Evolutionary conservation across 2,888 invertebrate genomes (phyloP), one percentile per base, ranked within the genome.

Genomic region (Gibbula magus): DNA sequence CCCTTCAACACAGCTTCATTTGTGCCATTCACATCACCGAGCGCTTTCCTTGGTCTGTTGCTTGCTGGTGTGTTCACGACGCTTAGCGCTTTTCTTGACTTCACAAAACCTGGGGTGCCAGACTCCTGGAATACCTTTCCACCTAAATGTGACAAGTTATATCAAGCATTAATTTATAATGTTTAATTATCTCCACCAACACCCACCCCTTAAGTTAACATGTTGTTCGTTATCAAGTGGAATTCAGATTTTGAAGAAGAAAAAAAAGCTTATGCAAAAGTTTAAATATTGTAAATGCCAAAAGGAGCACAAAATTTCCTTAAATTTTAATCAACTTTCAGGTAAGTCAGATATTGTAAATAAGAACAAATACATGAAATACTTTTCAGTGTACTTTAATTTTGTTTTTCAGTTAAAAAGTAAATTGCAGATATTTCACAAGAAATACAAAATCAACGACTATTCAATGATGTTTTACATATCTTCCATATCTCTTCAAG

Each of bases 11-110:
- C 54, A 51, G 76, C 51, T 75, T 73, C 35, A 70, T 56, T 56
- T 25, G 54, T 45, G 53, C 77, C 16, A 51, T 66, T 53, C 67
- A 53, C 22, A 61, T 54, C 16, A 56, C 77, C 56, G 25, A 74
- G 16, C 45, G 79, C 74, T 74, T 78, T 45, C 18, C 75, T 18
- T 61, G 79, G 13, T 45, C 78, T 51, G 54, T 77, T 25, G 78
- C 78, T 53, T 51, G 74, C 78, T 66, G 29, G 8, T 70, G 73
- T 81, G 74, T 87, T 88, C 10, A 88, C 85, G 79, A 84, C 85
- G 39, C 84, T 78, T 4, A 88, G 79, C 2, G 87, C 88, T 76
- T 85, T 86, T 35, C 88, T 85, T 10, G 87, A 85, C 8, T 84
- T 84, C 18, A 51, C 79, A 52, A 85, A 13, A 75, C 61, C 29